A percentile compares a stretch with the other conserved stretches of the same genome.
Conservation (phyloP, 2,888 invertebrate genomes). For the Trimorus sp. region DNA sequence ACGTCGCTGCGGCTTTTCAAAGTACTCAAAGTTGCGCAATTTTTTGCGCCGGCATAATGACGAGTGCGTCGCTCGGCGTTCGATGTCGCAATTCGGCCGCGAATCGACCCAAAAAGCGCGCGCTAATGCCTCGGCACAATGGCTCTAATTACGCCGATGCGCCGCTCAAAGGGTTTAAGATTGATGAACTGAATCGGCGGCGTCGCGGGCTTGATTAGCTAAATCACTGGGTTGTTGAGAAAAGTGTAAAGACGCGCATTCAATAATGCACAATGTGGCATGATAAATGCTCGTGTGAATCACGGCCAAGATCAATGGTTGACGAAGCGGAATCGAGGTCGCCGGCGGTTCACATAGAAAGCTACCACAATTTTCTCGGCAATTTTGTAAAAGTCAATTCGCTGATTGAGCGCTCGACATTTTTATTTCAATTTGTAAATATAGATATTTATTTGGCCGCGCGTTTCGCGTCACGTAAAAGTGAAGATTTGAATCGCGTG, state of each 20-base stretch:
- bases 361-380: conserved; percentile 55
- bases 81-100: too few relatives aligned
- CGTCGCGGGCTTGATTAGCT: neutral
- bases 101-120: too few relatives aligned
- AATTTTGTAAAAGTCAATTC: conserved; percentile 37
- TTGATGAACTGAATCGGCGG: neutral
- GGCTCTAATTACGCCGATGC: too few relatives aligned
- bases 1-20: too few relatives aligned
- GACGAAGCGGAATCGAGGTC: conserved; percentile 63
- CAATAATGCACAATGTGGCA: conserved; percentile 9
- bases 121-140: too few relatives aligned
- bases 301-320: conserved; percentile 73
- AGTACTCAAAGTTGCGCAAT: too few relatives aligned
- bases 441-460: too few relatives aligned
- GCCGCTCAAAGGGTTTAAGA: neutral
- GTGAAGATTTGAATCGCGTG: too few relatives aligned
- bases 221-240: conserved; percentile 1
- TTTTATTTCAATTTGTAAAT: too few relatives aligned
- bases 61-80: too few relatives aligned
- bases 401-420: neutral
- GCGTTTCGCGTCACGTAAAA: too few relatives aligned
- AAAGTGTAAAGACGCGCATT: conserved; percentile 4
- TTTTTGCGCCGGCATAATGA: too few relatives aligned
- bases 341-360: conserved; percentile 70
- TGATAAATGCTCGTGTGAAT: conserved; percentile 54